phyloP scores from a whole-genome alignment of 1,140 invertebrate genomes.

The Heterodera schachtii region DNA sequence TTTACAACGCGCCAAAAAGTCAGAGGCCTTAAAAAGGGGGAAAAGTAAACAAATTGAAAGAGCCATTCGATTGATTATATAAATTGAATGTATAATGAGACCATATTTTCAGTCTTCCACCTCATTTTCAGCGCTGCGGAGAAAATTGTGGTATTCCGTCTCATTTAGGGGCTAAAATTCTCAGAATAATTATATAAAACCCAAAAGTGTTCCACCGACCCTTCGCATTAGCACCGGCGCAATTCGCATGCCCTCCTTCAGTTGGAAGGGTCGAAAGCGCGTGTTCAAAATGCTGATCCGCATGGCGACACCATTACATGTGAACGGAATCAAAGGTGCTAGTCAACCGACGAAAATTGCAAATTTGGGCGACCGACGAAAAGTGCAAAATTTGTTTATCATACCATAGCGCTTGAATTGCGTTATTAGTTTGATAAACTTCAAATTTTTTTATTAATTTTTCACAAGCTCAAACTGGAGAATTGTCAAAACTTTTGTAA shows the following conservation, averaged over 20 bases:
- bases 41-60: background rate
- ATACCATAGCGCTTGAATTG: no score
- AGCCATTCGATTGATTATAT: no score
- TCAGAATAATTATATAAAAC: no score
- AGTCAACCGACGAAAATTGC: no score
- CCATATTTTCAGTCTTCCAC: background rate
- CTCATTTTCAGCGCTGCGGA: background rate
- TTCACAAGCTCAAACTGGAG: no score
- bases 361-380: no score
- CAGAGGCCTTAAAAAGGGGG: background rate
- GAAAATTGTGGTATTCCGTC: constrained; percentile 12
- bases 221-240: constrained; percentile 10
- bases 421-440: no score
- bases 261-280: constrained; percentile 15
- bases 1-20: constrained; percentile 18
- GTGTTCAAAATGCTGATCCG: constrained; percentile 12
- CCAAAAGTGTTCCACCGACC: background rate
- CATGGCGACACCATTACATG: background rate
- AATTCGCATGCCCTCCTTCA: constrained; percentile 21
- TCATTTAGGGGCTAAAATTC: constrained; percentile 11
- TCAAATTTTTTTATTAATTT: no score
- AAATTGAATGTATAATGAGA: background rate
- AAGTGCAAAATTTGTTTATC: no score
- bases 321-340: no score
- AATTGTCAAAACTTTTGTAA: no score